Conservation (phyloP, 2,113 vertebrate genomes). For the Athene cunicularia region DNA sequence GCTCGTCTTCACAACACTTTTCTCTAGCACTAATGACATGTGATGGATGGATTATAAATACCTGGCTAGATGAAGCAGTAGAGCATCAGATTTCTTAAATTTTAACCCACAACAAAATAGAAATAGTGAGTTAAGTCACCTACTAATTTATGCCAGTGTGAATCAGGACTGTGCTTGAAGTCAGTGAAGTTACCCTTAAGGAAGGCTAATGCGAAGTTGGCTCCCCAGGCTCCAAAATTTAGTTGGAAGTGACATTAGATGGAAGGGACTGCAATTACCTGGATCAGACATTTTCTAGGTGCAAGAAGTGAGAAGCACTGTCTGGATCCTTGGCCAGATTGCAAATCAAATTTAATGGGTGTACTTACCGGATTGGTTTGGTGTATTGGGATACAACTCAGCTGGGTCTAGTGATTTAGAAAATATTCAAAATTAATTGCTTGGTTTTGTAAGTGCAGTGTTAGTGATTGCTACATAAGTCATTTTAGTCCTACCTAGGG, state of each 20-base stretch:
- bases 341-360: neutral
- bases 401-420: constrained; percentile 18
- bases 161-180: neutral
- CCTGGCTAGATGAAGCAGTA: neutral
- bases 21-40: neutral
- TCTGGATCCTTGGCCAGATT: neutral
- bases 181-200: neutral
- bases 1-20: fast-evolving
- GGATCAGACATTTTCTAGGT: neutral
- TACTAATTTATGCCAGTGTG: fast-evolving
- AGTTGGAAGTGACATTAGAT: fast-evolving
- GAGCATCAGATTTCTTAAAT: neutral
- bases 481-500: constrained; percentile 51
- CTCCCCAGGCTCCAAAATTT: neutral
- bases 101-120: neutral
- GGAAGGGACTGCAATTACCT: neutral
- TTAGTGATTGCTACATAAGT: constrained; percentile 39
- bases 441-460: constrained; percentile 33
- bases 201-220: neutral
- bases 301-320: neutral
- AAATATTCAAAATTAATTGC: constrained; percentile 32
- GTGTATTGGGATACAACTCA: neutral
- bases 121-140: fast-evolving
- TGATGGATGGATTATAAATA: neutral
- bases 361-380: neutral